phyloP scores from a whole-genome alignment of 2,797 vertebrate species.

The Xiphorhynchus erythropygius region DNA sequence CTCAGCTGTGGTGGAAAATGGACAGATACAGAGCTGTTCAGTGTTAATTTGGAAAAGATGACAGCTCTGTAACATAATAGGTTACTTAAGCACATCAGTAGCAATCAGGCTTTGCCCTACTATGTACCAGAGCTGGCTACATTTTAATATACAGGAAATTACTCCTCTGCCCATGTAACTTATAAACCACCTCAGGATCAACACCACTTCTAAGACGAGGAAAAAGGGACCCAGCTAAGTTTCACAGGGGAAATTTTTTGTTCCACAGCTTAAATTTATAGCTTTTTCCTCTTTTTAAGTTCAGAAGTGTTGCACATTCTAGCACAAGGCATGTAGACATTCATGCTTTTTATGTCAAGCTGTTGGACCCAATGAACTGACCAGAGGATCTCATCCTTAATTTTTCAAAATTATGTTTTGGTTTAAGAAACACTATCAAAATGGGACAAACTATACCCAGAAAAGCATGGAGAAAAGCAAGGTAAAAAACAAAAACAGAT shows the following conservation, averaged over 20 bases:
- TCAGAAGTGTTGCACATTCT: not conserved
- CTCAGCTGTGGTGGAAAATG: not conserved
- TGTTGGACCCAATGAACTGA: not conserved
- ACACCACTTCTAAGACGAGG: not conserved
- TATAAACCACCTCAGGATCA: not conserved
- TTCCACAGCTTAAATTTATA: not conserved
- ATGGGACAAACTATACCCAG: not conserved
- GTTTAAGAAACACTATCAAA: not conserved
- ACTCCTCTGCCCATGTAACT: not conserved
- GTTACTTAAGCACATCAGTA: not conserved
- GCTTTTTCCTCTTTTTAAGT: not conserved
- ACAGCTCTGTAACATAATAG: not conserved
- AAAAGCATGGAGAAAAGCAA: not conserved
- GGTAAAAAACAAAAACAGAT: not conserved
- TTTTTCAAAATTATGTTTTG: not conserved
- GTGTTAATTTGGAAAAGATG: constrained; percentile 3
- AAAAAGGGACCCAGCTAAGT: not conserved
- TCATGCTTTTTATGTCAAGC: not conserved
- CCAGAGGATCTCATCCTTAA: not conserved
- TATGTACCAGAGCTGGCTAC: not conserved
- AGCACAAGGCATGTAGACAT: not conserved
- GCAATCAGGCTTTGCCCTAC: not conserved
- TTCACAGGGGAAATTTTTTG: not conserved
- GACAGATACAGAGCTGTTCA: not conserved
- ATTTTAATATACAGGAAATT: not conserved